These are phyloP conservation scores for Spilosoma lubricipeda DNA, from an alignment of 2,888 invertebrate species.

Conservation along the genomic window DNA sequence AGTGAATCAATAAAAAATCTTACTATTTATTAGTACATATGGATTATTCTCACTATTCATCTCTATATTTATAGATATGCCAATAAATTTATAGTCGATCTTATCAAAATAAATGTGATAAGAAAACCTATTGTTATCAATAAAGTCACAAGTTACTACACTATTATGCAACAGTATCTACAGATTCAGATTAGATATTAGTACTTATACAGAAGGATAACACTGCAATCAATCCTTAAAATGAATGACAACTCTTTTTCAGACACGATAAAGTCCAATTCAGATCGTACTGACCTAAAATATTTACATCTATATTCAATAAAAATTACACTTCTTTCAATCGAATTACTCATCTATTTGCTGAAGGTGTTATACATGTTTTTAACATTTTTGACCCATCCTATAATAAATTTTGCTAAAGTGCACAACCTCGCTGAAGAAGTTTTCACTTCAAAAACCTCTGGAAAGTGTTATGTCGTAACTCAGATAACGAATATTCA, in stretches of 20 bases:
- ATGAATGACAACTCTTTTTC: not conserved
- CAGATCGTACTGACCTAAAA: not conserved
- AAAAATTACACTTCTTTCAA: not conserved
- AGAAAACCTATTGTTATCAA: not conserved
- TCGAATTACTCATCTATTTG: not conserved
- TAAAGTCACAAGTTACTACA: not conserved
- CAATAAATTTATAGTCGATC: no score
- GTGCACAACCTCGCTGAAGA: no score
- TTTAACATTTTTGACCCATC: no score
- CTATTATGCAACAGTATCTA: not conserved
- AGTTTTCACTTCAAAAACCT: no score
- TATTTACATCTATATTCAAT: not conserved
- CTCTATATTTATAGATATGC: no score
- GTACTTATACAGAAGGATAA: not conserved
- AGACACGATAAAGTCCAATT: not conserved
- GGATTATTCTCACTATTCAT: no score
- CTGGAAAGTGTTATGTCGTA: no score
- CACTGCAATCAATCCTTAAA: not conserved
- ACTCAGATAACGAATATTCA: no score
- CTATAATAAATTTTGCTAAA: no score
- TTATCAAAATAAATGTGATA: no score
- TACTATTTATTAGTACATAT: not conserved
- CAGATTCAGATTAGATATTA: not conserved
- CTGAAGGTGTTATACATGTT: not conserved
- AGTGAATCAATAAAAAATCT: not conserved